Conservation (phyloP, 2,888 invertebrate species). For the Melanostoma mellinum region DNA sequence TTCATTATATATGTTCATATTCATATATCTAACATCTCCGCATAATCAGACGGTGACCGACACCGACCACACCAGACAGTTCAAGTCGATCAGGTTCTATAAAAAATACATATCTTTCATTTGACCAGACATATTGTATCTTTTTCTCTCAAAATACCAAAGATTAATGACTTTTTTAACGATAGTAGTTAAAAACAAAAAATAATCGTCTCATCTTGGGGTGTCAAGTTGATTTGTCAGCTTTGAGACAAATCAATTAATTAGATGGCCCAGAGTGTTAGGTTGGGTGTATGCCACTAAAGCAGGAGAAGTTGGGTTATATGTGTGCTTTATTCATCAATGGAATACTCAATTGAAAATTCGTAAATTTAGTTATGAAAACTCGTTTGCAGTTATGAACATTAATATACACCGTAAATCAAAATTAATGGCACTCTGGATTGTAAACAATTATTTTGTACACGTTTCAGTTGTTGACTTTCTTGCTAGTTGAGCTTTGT, state of each 20-base stretch:
- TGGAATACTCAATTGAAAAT: slow-evolving; percentile 8
- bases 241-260: slow-evolving; percentile 25
- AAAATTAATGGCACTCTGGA: slow-evolving; percentile 25
- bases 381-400: background rate
- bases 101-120: slow-evolving; percentile 35
- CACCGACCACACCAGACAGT: slow-evolving; percentile 30
- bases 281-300: background rate
- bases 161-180: slow-evolving; percentile 42
- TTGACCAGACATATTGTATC: slow-evolving; percentile 28
- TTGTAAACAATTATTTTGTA: slow-evolving; percentile 30
- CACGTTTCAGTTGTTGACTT: slow-evolving; percentile 26
- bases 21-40: slow-evolving; percentile 19
- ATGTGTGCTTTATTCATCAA: slow-evolving; percentile 5
- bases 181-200: slow-evolving; percentile 18
- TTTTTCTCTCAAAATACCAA: slow-evolving; percentile 32
- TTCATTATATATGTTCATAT: background rate
- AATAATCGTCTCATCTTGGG: slow-evolving; percentile 4
- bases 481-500: slow-evolving; percentile 15
- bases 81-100: slow-evolving; percentile 55
- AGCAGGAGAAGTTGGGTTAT: background rate
- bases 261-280: background rate
- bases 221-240: slow-evolving; percentile 32
- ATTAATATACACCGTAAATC: slow-evolving; percentile 25
- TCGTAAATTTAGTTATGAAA: background rate
- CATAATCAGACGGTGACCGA: slow-evolving; percentile 46